Conservation (phyloP, 1,140 invertebrate genomes). For the Drosophila biarmipes region DNA sequence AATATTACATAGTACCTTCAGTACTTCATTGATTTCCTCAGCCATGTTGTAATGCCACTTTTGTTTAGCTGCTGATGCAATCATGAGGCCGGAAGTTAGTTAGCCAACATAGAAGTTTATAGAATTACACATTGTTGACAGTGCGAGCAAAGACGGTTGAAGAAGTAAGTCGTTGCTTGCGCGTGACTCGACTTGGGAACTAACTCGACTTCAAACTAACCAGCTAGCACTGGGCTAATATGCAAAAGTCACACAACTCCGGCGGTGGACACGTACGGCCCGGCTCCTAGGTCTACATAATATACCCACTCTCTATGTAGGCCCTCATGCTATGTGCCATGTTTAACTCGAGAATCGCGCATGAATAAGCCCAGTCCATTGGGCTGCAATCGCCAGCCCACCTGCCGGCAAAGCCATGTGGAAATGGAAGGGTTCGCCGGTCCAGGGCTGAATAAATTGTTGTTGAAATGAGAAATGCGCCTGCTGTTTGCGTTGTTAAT, state of each 20-base stretch:
- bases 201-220: constrained; percentile 22
- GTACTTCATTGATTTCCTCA: background rate
- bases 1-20: background rate
- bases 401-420: constrained; percentile 7
- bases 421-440: background rate
- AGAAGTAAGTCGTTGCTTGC: constrained; percentile 28
- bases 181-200: constrained; percentile 48
- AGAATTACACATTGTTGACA: constrained; percentile 54
- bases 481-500: constrained; percentile 45
- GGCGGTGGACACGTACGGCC: constrained; percentile 33
- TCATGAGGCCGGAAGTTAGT: constrained; percentile 50
- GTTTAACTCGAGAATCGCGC: constrained; percentile 27
- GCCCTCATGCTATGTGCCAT: constrained; percentile 2
- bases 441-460: constrained; percentile 26
- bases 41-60: background rate
- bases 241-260: constrained; percentile 40
- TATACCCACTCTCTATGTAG: background rate
- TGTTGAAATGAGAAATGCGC: constrained; percentile 32
- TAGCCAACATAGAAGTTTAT: constrained; percentile 47
- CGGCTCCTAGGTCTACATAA: constrained; percentile 2
- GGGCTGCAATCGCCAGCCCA: constrained; percentile 5
- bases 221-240: constrained; percentile 31
- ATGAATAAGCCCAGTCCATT: constrained; percentile 16
- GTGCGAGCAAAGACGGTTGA: constrained; percentile 31
- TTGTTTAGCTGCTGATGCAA: constrained; percentile 20